Conservation (phyloP, 2,113 vertebrate genomes). For the Phyllostomus hastatus region DNA sequence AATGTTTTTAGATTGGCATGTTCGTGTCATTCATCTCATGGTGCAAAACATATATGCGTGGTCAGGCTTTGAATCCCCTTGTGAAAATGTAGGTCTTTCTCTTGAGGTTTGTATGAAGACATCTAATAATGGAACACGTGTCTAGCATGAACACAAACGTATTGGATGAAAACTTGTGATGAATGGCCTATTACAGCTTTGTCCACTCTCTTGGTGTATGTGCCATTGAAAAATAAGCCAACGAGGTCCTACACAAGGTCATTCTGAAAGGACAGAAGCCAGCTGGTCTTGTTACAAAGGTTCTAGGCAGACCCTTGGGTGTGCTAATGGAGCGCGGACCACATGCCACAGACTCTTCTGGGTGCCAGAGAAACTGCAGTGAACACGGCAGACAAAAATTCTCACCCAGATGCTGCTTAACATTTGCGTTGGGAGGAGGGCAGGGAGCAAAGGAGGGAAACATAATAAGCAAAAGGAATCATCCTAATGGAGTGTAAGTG, state of each 20-base stretch:
- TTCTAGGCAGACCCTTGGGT: not conserved
- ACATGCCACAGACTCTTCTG: not conserved
- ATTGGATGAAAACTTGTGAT: not conserved
- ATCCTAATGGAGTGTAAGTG: not conserved
- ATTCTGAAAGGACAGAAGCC: not conserved
- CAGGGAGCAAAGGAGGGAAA: not conserved
- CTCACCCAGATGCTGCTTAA: not conserved
- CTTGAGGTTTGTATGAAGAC: not conserved
- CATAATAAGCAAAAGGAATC: not conserved
- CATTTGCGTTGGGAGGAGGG: not conserved
- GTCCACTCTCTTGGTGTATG: not conserved
- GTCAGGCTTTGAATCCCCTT: not conserved
- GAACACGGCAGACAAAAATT: not conserved
- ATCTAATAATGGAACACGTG: not conserved
- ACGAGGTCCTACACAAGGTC: not conserved
- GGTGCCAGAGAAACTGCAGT: not conserved
- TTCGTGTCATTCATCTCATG: not conserved
- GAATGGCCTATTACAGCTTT: not conserved
- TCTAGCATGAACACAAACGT: not conserved
- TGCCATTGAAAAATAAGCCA: not conserved
- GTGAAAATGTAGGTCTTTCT: not conserved
- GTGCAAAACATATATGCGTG: not conserved
- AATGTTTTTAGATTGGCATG: not conserved
- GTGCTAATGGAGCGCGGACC: not conserved
- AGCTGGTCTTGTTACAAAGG: not conserved